phyloP scores from a whole-genome alignment of 2,888 invertebrate genomes.

The Conomelus anceps region DNA sequence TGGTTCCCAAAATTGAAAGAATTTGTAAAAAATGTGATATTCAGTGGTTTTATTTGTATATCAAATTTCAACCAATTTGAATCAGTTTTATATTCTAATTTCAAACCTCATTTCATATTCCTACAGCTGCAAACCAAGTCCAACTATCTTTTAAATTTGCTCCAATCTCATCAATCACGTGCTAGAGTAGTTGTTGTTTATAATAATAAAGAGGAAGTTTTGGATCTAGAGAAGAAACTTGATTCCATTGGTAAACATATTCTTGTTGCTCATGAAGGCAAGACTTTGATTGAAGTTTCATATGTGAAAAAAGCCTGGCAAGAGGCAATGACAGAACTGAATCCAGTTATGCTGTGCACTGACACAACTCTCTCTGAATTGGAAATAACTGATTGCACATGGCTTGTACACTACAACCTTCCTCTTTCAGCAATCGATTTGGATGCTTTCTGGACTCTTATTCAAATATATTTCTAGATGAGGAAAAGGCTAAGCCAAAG shows the following conservation, averaged over 20 bases:
- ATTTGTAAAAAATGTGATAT: conserved; percentile 48
- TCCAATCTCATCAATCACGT: background rate
- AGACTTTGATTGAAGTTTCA: conserved; percentile 31
- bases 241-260: conserved; percentile 30
- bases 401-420: conserved; percentile 65
- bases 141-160: conserved; percentile 40
- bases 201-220: conserved; percentile 50
- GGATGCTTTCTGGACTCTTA: conserved; percentile 38
- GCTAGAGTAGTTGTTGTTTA: conserved; percentile 56
- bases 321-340: background rate
- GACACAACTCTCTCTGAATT: conserved; percentile 50
- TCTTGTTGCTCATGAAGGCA: conserved; percentile 39
- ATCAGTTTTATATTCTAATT: conserved; percentile 63
- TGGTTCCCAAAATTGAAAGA: conserved; percentile 57
- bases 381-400: conserved; percentile 56
- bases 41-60: conserved; percentile 59
- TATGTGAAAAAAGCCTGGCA: conserved; percentile 25
- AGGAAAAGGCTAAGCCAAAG: background rate
- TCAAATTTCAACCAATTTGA: conserved; percentile 59
- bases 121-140: conserved; percentile 44
- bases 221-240: conserved; percentile 37
- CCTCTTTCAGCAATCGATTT: conserved; percentile 58
- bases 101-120: conserved; percentile 45
- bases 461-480: conserved; percentile 12
- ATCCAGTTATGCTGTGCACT: conserved; percentile 52